Conservation (phyloP, 2,888 invertebrate genomes). For the Aporophyla nigra region DNA sequence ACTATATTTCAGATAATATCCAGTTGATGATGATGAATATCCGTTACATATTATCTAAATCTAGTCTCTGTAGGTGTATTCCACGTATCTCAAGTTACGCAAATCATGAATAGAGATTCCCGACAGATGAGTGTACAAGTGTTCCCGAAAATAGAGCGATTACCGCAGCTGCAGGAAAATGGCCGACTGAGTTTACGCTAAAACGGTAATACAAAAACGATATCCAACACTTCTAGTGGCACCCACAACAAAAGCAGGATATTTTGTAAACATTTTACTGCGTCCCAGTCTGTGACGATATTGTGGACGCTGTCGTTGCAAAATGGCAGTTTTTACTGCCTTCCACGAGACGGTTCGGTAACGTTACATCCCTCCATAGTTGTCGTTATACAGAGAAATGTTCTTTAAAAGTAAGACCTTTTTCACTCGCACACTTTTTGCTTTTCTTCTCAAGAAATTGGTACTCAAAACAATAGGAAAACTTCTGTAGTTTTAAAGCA, state of each 20-base stretch:
- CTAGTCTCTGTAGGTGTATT: neutral
- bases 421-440: constrained; percentile 38
- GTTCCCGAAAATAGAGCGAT: constrained; percentile 69
- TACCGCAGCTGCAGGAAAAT: constrained; percentile 72
- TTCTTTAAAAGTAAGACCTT: constrained; percentile 59
- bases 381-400: constrained; percentile 67
- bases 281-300: constrained; percentile 88
- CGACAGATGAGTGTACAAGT: constrained; percentile 40
- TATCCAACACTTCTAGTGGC: constrained; percentile 80
- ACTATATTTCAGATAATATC: neutral
- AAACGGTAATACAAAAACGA: constrained; percentile 86
- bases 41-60: neutral
- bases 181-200: constrained; percentile 77
- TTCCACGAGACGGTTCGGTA: constrained; percentile 80
- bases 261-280: constrained; percentile 90
- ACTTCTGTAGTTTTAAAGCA: constrained; percentile 27
- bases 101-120: constrained; percentile 50
- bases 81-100: constrained; percentile 1
- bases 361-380: constrained; percentile 74
- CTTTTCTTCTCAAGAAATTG: constrained; percentile 32
- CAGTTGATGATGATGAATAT: neutral
- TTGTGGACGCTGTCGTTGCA: constrained; percentile 87
- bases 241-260: constrained; percentile 84
- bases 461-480: constrained; percentile 4
- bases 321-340: constrained; percentile 88